Conservation (phyloP, 1,140 invertebrate species). For the Sycobia sp. region DNA sequence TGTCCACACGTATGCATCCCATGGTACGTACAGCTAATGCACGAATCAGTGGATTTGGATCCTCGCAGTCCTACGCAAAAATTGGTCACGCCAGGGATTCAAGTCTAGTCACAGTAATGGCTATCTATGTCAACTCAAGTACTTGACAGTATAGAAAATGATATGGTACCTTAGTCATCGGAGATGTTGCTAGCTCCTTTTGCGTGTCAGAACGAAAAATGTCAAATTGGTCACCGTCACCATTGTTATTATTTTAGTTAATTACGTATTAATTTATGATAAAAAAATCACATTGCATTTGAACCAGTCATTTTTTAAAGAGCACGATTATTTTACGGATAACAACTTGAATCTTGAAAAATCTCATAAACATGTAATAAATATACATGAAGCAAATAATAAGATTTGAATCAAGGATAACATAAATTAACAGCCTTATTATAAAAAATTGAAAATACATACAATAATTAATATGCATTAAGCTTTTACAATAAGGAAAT, state of each 20-base stretch:
- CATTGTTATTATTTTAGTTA: slow-evolving; percentile 59
- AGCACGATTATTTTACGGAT: slow-evolving; percentile 52
- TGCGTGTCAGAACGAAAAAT: slow-evolving; percentile 65
- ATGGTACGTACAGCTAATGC: slow-evolving; percentile 98
- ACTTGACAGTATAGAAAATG: slow-evolving; percentile 57
- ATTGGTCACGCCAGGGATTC: slow-evolving; percentile 63
- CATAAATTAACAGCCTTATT: slow-evolving; percentile 26
- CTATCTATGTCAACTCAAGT: slow-evolving; percentile 60
- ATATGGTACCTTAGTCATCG: slow-evolving; percentile 63
- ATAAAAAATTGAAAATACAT: slow-evolving; percentile 1
- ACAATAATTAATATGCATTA: slow-evolving; percentile 17
- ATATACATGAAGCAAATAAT: slow-evolving; percentile 31
- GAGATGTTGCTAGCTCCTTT: slow-evolving; percentile 64
- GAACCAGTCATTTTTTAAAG: slow-evolving; percentile 60
- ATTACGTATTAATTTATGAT: slow-evolving; percentile 43
- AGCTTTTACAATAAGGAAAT: slow-evolving; percentile 10
- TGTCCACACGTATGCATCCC: slow-evolving; percentile 99
- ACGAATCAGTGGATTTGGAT: slow-evolving; percentile 98
- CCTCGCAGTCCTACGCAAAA: slow-evolving; percentile 94
- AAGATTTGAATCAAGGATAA: slow-evolving; percentile 29
- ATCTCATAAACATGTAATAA: slow-evolving; percentile 34
- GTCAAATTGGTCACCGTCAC: slow-evolving; percentile 64
- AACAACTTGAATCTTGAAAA: slow-evolving; percentile 37
- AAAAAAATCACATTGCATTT: slow-evolving; percentile 44
- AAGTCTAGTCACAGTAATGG: slow-evolving; percentile 62